A percentile compares a stretch with the other conserved stretches of the same genome.
Evolutionary conservation across 2,797 vertebrate species (phyloP).

Genomic region (Pelodytes ibericus): DNA sequence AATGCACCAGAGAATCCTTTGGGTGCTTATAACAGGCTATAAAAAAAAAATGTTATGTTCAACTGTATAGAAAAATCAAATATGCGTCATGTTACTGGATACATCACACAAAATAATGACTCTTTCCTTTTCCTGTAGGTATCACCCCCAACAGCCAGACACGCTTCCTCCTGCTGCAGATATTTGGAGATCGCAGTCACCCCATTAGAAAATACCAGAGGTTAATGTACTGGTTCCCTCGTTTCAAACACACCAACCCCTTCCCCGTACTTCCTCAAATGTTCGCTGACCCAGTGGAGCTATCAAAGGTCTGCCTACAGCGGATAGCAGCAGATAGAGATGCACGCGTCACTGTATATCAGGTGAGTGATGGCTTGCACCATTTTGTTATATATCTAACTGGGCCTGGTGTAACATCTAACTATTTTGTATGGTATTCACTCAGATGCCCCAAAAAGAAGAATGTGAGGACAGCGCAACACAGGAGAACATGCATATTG

Average conservation of each 20-base stretch:
- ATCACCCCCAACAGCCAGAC: conserved; percentile 82
- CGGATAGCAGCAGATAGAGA: conserved; percentile 79
- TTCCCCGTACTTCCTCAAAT: conserved; percentile 77
- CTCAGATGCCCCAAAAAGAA: conserved; percentile 73
- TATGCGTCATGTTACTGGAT: too few species aligned
- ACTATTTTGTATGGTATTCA: neutral
- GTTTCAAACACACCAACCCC: conserved; percentile 82
- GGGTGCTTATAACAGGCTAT: too few species aligned
- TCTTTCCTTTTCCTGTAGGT: conserved; percentile 66
- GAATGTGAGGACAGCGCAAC: conserved; percentile 65
- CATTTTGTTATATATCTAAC: neutral
- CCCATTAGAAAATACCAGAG: conserved; percentile 85
- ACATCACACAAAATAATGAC: too few species aligned
- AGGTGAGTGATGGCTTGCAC: conserved; percentile 69
- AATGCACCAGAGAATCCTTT: too few species aligned
- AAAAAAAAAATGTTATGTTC: too few species aligned
- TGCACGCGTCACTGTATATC: conserved; percentile 77
- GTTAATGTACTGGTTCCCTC: conserved; percentile 87
- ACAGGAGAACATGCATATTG: conserved; percentile 66
- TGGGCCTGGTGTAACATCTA: neutral
- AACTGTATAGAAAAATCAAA: too few species aligned
- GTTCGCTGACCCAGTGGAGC: conserved; percentile 77
- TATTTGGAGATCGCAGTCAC: conserved; percentile 83
- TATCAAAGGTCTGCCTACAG: conserved; percentile 76
- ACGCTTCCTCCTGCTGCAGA: conserved; percentile 80